Evolutionary conservation across 2,113 vertebrate genomes (phyloP).

Genomic region (Chascanopsetta lugubris): DNA sequence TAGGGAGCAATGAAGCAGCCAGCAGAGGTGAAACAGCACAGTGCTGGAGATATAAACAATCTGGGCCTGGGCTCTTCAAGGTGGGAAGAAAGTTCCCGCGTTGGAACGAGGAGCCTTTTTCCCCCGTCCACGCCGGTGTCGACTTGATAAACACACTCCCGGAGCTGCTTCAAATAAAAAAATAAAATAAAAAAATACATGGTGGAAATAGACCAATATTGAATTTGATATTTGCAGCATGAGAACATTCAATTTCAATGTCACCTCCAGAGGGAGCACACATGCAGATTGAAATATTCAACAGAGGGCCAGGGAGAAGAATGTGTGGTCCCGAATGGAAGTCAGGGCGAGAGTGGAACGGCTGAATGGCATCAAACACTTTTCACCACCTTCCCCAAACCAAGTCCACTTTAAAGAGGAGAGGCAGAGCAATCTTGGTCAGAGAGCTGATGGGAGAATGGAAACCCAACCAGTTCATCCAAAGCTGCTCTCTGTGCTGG

Average conservation of each 20-base stretch:
- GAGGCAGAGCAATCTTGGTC: slow-evolving; percentile 52
- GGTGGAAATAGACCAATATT: no score
- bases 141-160: slow-evolving; percentile 50
- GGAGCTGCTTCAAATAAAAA: slow-evolving; percentile 24
- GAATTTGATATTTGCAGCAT: slow-evolving; percentile 55
- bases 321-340: slow-evolving; percentile 54
- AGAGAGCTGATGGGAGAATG: slow-evolving; percentile 26
- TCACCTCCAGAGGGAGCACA: slow-evolving; percentile 64
- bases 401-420: slow-evolving; percentile 14
- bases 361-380: slow-evolving; percentile 67
- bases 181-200: no score
- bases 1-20: slow-evolving; percentile 67
- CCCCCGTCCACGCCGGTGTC: slow-evolving; percentile 30
- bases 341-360: slow-evolving; percentile 41
- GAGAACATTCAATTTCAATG: slow-evolving; percentile 62
- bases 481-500: slow-evolving; percentile 48
- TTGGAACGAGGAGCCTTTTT: slow-evolving; percentile 37
- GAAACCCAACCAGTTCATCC: slow-evolving; percentile 49
- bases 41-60: slow-evolving; percentile 69
- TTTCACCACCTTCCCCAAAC: slow-evolving; percentile 60
- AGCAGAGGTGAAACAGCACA: slow-evolving; percentile 56
- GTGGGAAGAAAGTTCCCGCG: slow-evolving; percentile 62
- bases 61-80: slow-evolving; percentile 52
- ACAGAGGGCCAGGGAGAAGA: slow-evolving; percentile 61
- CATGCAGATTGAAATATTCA: slow-evolving; percentile 63